A percentile compares a stretch with the other conserved stretches of the same genome.
phyloP scores from a whole-genome alignment of 2,797 vertebrate genomes.

The Lateolabrax maculatus region DNA sequence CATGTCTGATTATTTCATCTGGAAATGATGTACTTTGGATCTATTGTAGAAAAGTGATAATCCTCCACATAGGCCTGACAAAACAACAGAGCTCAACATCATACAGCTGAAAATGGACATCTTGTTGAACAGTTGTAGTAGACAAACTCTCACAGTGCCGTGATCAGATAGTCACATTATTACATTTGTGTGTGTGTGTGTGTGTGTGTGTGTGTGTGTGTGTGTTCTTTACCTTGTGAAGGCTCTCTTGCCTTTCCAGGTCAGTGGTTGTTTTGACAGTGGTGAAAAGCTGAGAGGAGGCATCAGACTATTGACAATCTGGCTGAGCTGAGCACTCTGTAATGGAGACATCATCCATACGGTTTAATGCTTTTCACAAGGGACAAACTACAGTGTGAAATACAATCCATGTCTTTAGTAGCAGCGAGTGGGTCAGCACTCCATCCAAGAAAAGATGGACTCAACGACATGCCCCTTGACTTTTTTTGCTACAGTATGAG shows the following conservation, averaged over 20 bases:
- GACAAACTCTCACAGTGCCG: background rate
- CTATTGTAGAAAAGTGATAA: too few relatives aligned
- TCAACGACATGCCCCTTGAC: background rate
- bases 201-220: slow-evolving; percentile 61
- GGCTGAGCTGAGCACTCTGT: slow-evolving; percentile 94
- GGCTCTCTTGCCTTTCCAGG: slow-evolving; percentile 82
- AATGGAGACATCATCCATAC: slow-evolving; percentile 49
- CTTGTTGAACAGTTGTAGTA: background rate
- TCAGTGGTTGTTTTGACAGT: slow-evolving; percentile 83
- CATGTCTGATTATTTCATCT: too few relatives aligned
- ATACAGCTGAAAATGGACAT: background rate
- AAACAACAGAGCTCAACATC: background rate
- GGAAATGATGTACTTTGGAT: too few relatives aligned
- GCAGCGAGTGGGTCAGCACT: background rate
- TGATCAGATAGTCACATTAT: background rate
- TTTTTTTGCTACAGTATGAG: background rate
- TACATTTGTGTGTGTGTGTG: background rate
- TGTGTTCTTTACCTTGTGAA: slow-evolving; percentile 83
- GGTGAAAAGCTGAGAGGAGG: slow-evolving; percentile 89
- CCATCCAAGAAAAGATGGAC: background rate
- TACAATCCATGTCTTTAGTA: background rate
- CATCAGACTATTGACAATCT: slow-evolving; percentile 93
- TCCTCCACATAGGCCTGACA: background rate
- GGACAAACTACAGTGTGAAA: slow-evolving; percentile 1
- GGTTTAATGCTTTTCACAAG: background rate